phyloP scores from a whole-genome alignment of 2,888 invertebrate species.

The Ophioninae sp. region DNA sequence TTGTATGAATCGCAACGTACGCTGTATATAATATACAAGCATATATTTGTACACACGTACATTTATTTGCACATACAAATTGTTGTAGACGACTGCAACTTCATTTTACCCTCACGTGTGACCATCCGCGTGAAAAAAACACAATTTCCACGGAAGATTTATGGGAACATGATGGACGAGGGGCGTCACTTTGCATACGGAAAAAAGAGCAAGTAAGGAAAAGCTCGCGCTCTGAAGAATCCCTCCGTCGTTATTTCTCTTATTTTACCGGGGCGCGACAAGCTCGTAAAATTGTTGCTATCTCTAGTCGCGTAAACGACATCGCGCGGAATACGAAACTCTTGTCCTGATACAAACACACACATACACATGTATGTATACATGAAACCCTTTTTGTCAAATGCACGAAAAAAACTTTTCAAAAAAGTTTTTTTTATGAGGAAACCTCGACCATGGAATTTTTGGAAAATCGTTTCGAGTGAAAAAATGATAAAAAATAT shows the following conservation, averaged over 20 bases:
- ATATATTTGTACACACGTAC: not conserved
- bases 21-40: not conserved
- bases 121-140: not conserved
- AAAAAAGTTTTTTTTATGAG: too few relatives aligned
- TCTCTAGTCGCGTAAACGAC: not conserved
- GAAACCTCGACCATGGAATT: too few relatives aligned
- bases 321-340: not conserved
- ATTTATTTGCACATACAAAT: not conserved
- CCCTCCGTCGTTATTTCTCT: not conserved
- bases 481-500: too few relatives aligned
- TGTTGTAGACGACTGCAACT: not conserved
- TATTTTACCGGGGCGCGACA: not conserved
- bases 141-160: slow-evolving; percentile 4
- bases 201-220: not conserved
- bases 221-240: not conserved
- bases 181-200: not conserved
- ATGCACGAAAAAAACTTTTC: too few relatives aligned
- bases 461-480: too few relatives aligned
- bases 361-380: too few relatives aligned
- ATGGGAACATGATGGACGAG: not conserved
- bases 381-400: too few relatives aligned
- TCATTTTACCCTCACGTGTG: not conserved
- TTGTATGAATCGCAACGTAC: too few relatives aligned
- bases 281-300: not conserved
- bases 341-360: not conserved